phyloP scores from a whole-genome alignment of 1,140 invertebrate species.

The Paracyclopina nana region DNA sequence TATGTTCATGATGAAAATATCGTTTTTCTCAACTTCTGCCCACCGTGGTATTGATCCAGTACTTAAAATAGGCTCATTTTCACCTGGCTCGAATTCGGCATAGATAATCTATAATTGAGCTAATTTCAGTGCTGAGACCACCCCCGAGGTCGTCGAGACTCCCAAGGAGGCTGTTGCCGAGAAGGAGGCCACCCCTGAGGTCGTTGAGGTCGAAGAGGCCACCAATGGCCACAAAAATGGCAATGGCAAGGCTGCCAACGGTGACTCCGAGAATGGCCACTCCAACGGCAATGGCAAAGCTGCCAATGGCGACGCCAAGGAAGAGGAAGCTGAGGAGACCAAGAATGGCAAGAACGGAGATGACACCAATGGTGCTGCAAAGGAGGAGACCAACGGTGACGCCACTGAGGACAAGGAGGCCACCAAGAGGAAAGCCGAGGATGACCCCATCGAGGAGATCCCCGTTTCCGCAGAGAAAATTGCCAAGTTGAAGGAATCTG shows the following conservation, averaged over 20 bases:
- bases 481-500: conserved; percentile 18
- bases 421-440: conserved; percentile 7
- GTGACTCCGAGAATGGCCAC: background rate
- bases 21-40: background rate
- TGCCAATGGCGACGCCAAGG: conserved; percentile 9
- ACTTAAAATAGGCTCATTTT: background rate
- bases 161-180: background rate
- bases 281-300: background rate
- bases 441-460: conserved; percentile 15
- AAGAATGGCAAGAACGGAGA: background rate
- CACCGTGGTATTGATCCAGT: background rate
- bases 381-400: background rate
- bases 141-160: background rate
- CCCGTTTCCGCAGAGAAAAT: conserved; percentile 11
- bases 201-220: conserved; percentile 6
- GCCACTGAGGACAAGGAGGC: conserved; percentile 2
- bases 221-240: background rate
- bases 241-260: background rate
- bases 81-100: background rate
- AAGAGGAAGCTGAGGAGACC: conserved; percentile 1
- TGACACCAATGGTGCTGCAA: background rate
- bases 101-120: background rate
- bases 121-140: background rate
- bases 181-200: conserved; percentile 1
- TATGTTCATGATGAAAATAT: background rate